These are phyloP conservation scores for Melangyna quadrimaculata DNA, from an alignment of 2,888 invertebrate species.

Conservation along the genomic window DNA sequence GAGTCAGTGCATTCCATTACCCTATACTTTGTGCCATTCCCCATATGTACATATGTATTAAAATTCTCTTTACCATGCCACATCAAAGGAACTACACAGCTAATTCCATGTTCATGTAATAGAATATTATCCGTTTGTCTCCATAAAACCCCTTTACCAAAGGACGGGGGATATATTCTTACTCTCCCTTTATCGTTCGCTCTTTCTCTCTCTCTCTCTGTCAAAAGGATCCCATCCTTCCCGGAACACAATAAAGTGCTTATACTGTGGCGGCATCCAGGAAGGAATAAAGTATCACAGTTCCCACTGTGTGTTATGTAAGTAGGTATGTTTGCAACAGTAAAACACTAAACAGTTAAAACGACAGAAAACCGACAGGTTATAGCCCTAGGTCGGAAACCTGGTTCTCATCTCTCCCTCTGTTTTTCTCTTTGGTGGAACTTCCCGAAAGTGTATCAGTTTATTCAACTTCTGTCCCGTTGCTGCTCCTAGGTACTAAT, in stretches of 20 bases:
- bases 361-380: slow-evolving; percentile 46
- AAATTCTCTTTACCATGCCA: slow-evolving; percentile 38
- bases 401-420: not conserved
- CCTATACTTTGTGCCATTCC: slow-evolving; percentile 30
- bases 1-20: slow-evolving; percentile 56
- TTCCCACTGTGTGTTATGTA: slow-evolving; percentile 1
- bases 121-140: slow-evolving; percentile 61
- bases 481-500: not conserved
- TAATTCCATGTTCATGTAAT: slow-evolving; percentile 69
- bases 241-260: slow-evolving; percentile 28
- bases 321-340: slow-evolving; percentile 30
- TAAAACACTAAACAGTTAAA: slow-evolving; percentile 61
- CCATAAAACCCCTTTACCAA: not conserved
- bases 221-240: slow-evolving; percentile 56
- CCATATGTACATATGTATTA: slow-evolving; percentile 14
- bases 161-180: not conserved
- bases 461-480: slow-evolving; percentile 25
- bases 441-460: not conserved
- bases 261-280: slow-evolving; percentile 21
- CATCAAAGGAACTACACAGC: slow-evolving; percentile 63
- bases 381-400: slow-evolving; percentile 48
- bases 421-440: not conserved
- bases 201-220: not conserved
- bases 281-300: slow-evolving; percentile 26
- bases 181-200: too few species aligned